A percentile compares a stretch with the other conserved stretches of the same genome.
Conservation (phyloP, 2,113 vertebrate genomes). For the Tupaia tana region DNA sequence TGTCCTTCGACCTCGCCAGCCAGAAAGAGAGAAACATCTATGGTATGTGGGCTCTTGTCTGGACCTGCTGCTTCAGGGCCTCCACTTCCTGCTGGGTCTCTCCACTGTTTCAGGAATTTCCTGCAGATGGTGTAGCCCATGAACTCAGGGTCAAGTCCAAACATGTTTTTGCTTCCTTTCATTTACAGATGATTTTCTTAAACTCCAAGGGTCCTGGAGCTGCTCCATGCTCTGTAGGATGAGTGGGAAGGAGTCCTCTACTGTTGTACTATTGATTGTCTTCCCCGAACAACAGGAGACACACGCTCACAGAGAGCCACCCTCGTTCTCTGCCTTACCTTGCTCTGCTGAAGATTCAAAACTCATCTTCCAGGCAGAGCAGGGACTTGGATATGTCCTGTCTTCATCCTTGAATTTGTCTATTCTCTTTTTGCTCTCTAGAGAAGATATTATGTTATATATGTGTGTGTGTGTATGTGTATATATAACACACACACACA, state of each 20-base stretch:
- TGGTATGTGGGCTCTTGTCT: not conserved
- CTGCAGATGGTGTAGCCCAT: not conserved
- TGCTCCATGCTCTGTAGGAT: not conserved
- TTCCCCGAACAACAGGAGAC: too few species aligned
- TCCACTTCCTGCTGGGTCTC: not conserved
- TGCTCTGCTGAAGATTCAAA: not conserved
- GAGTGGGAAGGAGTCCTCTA: not conserved
- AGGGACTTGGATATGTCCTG: not conserved
- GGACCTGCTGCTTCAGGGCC: not conserved
- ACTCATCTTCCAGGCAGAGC: not conserved
- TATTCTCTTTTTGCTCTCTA: not conserved
- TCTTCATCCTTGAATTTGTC: not conserved
- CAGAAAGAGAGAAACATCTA: not conserved
- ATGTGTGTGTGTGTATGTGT: not conserved
- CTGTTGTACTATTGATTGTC: not conserved
- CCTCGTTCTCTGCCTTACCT: not conserved
- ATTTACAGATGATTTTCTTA: not conserved
- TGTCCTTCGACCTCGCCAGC: not conserved
- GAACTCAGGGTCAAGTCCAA: not conserved
- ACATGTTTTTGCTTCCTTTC: not conserved
- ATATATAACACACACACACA: not conserved
- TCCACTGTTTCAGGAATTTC: not conserved
- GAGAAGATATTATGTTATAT: not conserved
- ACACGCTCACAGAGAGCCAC: not conserved
- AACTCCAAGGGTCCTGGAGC: not conserved